Conservation (phyloP, 2,888 invertebrate species). For the Seladonia tumulorum region DNA sequence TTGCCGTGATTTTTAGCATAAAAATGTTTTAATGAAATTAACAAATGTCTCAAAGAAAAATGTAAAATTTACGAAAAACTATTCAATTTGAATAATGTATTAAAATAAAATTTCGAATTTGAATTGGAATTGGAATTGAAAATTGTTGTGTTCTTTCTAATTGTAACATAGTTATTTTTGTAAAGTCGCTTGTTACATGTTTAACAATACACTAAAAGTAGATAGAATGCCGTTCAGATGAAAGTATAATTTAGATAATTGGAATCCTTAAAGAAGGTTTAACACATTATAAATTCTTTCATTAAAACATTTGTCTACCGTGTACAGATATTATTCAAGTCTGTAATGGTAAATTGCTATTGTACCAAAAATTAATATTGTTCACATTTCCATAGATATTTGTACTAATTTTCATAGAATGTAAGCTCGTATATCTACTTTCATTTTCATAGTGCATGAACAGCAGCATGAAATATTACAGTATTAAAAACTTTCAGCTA, state of each 20-base stretch:
- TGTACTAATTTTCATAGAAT: conserved; percentile 33
- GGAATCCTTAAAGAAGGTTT: not conserved
- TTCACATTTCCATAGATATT: conserved; percentile 29
- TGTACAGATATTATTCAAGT: conserved; percentile 11
- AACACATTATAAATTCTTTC: conserved; percentile 31
- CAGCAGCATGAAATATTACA: conserved; percentile 55
- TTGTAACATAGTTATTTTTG: not conserved
- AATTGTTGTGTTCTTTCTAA: not conserved
- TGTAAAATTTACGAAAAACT: not conserved
- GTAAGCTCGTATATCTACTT: conserved; percentile 40
- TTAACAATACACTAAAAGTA: not conserved
- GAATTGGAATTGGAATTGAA: not conserved
- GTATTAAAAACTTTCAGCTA: not conserved
- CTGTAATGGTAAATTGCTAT: conserved; percentile 32
- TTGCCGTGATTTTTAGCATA: conserved; percentile 17
- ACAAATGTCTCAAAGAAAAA: not conserved
- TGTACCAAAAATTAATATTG: conserved; percentile 33
- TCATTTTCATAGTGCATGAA: conserved; percentile 22
- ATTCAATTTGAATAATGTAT: not conserved
- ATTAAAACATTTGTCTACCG: conserved; percentile 50
- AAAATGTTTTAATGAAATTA: conserved; percentile 56
- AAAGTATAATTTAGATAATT: not conserved
- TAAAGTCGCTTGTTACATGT: not conserved
- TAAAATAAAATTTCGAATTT: not conserved
- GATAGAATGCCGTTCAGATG: not conserved